Conservation (phyloP, 2,797 vertebrate species). For the Xiphorhynchus erythropygius region DNA sequence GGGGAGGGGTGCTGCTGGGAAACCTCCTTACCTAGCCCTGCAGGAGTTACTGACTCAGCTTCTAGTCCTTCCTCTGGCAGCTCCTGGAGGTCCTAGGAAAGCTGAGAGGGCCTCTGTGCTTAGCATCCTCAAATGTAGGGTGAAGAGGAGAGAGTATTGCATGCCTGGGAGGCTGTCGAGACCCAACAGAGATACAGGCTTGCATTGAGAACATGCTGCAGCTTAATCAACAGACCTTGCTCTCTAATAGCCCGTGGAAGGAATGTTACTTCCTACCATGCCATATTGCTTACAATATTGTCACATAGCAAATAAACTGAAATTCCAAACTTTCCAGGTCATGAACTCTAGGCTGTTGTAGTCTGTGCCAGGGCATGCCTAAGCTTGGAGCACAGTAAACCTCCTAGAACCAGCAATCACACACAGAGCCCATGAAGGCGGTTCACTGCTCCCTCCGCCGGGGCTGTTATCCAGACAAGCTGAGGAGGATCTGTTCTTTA, state of each 20-base stretch:
- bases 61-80: background rate
- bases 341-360: background rate
- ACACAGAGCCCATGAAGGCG: background rate
- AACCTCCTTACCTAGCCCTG: background rate
- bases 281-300: background rate
- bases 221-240: background rate
- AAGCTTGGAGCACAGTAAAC: background rate
- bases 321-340: background rate
- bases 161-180: background rate
- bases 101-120: background rate
- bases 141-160: background rate
- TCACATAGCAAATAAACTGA: background rate
- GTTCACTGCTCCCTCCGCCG: accelerated
- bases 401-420: background rate
- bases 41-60: background rate
- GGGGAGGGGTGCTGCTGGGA: background rate
- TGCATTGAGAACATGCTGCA: background rate
- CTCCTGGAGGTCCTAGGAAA: background rate
- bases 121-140: background rate
- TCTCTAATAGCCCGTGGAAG: accelerated
- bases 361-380: background rate
- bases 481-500: background rate
- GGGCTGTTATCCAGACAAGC: background rate
- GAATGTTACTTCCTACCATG: background rate
- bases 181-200: background rate